Conservation (phyloP, 2,797 vertebrate species). For the Crenichthys baileyi region DNA sequence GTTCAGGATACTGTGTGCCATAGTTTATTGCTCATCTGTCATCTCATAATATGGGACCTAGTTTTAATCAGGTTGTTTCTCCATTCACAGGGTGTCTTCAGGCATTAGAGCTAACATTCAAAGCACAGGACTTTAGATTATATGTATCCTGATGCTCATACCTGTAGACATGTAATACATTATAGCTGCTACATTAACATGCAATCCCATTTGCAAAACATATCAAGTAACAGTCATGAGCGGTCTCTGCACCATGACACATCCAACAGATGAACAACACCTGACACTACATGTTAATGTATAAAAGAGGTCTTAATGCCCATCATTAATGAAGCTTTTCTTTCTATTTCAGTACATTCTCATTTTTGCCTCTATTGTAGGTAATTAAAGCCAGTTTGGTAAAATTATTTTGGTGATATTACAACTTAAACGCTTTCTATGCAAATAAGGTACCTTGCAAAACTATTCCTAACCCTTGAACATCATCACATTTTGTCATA, state of each 20-base stretch:
- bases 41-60: conserved; percentile 62
- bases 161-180: conserved; percentile 1
- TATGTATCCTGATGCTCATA: not conserved
- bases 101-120: conserved; percentile 19
- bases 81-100: conserved; percentile 64
- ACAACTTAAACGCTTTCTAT: conserved; percentile 54
- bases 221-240: not conserved
- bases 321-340: conserved; percentile 52
- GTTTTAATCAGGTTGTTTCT: conserved; percentile 70
- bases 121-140: conserved; percentile 6
- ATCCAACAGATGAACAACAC: conserved; percentile 2
- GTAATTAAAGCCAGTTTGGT: conserved; percentile 35
- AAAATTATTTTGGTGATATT: conserved; percentile 31
- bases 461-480: not conserved
- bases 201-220: conserved; percentile 14
- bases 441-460: conserved; percentile 39
- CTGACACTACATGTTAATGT: conserved; percentile 24
- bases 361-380: conserved; percentile 43
- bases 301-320: conserved; percentile 30
- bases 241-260: conserved; percentile 12
- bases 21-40: conserved; percentile 57
- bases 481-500: not conserved
- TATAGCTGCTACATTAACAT: not conserved
- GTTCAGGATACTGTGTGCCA: conserved; percentile 68
- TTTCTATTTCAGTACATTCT: conserved; percentile 5